Evolutionary conservation across 2,797 vertebrate genomes (phyloP).

Genomic region (Podarcis siculus): DNA sequence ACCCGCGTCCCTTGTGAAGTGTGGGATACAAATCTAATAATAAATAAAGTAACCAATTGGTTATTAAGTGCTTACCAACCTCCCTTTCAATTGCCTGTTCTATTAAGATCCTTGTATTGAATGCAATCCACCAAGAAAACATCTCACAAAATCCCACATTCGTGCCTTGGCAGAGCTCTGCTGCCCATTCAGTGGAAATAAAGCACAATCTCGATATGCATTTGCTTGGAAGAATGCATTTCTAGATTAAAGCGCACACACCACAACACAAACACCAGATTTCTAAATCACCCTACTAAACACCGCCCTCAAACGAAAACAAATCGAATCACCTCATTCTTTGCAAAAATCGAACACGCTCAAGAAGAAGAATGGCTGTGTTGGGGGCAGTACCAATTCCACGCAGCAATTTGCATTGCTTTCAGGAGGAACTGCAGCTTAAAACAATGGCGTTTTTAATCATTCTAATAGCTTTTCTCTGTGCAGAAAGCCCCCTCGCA

Average conservation of each 20-base stretch:
- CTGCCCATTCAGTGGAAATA: neutral
- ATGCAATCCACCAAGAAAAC: neutral
- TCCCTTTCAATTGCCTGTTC: neutral
- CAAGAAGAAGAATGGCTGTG: conserved; percentile 29
- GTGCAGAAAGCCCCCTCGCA: conserved; percentile 31
- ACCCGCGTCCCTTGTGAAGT: no score
- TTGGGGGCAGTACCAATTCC: conserved; percentile 7
- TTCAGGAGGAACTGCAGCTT: conserved; percentile 53
- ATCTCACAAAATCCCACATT: neutral
- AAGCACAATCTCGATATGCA: neutral
- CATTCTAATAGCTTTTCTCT: conserved; percentile 51
- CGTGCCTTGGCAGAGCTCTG: no score
- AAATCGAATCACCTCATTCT: conserved; percentile 29
- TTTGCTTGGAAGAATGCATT: neutral
- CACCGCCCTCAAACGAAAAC: neutral
- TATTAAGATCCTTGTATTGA: neutral
- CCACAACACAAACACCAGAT: neutral
- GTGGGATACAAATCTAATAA: no score
- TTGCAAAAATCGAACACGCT: conserved; percentile 22
- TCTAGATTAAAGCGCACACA: neutral
- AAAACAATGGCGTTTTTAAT: conserved; percentile 52
- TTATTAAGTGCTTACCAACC: no score
- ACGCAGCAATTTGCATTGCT: conserved; percentile 38
- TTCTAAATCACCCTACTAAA: neutral
- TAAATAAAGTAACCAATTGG: no score